Conservation (phyloP, 2,113 vertebrate genomes). For the Aramus guarauna region DNA sequence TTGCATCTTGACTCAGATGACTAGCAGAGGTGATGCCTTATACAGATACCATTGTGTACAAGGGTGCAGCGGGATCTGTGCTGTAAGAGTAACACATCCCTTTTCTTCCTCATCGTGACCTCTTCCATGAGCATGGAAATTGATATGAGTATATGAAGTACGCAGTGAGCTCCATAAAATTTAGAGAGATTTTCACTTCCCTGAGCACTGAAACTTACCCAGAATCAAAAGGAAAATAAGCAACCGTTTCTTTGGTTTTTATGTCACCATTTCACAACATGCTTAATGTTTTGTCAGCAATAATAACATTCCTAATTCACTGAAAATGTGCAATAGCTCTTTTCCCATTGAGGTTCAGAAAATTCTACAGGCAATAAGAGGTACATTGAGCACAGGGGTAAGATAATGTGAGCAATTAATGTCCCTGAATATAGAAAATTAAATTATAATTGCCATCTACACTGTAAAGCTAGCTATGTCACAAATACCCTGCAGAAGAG, state of each 20-base stretch:
- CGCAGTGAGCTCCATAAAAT: not conserved
- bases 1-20: not conserved
- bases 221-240: slow-evolving; percentile 2
- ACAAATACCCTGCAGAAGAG: not conserved
- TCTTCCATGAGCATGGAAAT: not conserved
- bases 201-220: not conserved
- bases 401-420: not conserved
- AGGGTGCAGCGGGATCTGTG: not conserved
- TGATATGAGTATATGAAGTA: not conserved
- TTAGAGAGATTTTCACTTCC: not conserved
- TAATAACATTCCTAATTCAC: slow-evolving; percentile 39
- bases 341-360: slow-evolving; percentile 24
- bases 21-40: not conserved
- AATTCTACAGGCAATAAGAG: not conserved
- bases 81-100: not conserved
- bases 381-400: not conserved
- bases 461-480: not conserved
- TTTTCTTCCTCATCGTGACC: not conserved
- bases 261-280: not conserved
- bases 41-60: accelerated
- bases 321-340: slow-evolving; percentile 1
- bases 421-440: slow-evolving; percentile 9
- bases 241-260: not conserved
- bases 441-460: not conserved
- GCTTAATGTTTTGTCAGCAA: not conserved